Percentiles rank a stretch among this genome's conserved stretches.
These are phyloP conservation scores for Parnassius apollo DNA, from an alignment of 2,888 invertebrate genomes.

Conservation along the genomic window DNA sequence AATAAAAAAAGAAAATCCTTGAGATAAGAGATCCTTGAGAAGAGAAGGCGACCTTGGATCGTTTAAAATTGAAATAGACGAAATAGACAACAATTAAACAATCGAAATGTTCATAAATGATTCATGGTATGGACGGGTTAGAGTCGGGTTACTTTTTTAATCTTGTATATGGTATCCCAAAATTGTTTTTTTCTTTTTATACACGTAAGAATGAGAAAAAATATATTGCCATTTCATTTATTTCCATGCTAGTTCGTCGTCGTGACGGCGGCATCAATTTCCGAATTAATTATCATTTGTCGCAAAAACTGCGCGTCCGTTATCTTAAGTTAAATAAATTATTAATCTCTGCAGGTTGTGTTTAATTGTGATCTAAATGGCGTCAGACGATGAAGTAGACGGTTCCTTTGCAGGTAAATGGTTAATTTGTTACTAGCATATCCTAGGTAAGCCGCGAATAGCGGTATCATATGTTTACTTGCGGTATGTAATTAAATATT, in stretches of 20 bases:
- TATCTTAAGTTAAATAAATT: constrained; percentile 73
- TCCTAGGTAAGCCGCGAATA: constrained; percentile 82
- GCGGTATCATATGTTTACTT: constrained; percentile 83
- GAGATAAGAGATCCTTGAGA: too few species aligned
- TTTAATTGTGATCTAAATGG: constrained; percentile 83
- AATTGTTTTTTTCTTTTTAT: constrained; percentile 47
- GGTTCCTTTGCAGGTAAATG: constrained; percentile 92
- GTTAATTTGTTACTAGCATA: constrained; percentile 73
- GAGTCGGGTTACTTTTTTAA: background rate
- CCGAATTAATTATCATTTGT: constrained; percentile 82
- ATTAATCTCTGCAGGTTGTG: constrained; percentile 60
- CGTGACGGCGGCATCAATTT: constrained; percentile 81
- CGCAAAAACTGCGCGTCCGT: constrained; percentile 81
- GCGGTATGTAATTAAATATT: constrained; percentile 80
- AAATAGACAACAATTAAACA: too few species aligned
- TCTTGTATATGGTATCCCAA: constrained; percentile 19
- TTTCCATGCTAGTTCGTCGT: constrained; percentile 53
- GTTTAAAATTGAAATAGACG: too few species aligned
- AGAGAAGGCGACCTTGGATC: too few species aligned
- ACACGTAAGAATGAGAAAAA: constrained; percentile 55
- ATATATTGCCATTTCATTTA: constrained; percentile 37
- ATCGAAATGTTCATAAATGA: too few species aligned
- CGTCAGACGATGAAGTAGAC: constrained; percentile 93
- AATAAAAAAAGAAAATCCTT: too few species aligned
- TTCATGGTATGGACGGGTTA: too few species aligned